phyloP scores from a whole-genome alignment of 2,797 vertebrate species.

The Lemur catta region DNA sequence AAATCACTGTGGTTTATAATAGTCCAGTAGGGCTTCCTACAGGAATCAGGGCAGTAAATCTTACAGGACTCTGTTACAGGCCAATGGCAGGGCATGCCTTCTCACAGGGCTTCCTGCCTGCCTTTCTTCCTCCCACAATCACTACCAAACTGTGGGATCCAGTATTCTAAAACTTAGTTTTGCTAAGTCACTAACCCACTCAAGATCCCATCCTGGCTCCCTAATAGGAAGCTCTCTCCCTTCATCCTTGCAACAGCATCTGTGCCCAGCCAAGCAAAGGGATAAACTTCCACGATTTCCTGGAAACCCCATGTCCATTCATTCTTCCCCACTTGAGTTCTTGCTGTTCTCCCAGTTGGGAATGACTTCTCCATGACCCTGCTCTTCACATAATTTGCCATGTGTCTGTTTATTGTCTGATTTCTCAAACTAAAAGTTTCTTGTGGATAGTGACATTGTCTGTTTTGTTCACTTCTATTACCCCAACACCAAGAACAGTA shows the following conservation, averaged over 20 bases:
- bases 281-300: background rate
- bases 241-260: background rate
- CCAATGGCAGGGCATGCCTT: background rate
- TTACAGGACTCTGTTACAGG: background rate
- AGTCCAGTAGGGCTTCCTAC: background rate
- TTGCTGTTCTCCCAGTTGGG: background rate
- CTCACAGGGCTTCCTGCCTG: background rate
- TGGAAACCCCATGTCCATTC: background rate
- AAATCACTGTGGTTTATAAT: background rate
- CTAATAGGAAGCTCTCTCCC: background rate
- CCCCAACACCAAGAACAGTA: background rate
- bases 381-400: background rate
- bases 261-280: background rate
- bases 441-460: background rate
- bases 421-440: background rate
- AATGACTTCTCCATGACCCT: background rate
- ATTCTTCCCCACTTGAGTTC: background rate
- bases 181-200: background rate
- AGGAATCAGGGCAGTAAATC: background rate
- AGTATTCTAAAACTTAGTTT: background rate
- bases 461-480: background rate
- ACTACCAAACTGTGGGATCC: background rate
- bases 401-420: background rate
- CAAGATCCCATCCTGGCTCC: background rate
- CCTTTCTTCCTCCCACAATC: background rate